Conservation (phyloP, 2,113 vertebrate genomes). For the Callorhinus ursinus region DNA sequence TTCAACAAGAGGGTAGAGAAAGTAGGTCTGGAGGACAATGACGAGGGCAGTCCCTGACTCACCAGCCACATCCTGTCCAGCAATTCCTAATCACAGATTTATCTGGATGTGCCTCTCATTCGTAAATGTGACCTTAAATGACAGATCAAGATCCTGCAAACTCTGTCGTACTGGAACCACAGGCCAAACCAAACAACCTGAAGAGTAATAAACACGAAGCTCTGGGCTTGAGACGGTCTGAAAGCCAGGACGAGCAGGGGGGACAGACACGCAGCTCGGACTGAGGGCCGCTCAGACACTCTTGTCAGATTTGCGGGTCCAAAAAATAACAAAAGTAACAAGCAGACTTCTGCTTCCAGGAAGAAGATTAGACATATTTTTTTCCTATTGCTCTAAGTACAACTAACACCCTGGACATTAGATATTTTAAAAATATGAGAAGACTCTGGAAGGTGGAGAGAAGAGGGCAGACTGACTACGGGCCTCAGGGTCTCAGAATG, state of each 20-base stretch:
- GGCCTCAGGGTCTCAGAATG: not conserved
- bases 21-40: not conserved
- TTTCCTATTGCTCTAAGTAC: not conserved
- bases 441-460: not conserved
- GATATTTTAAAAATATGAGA: not conserved
- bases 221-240: not conserved
- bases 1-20: not conserved
- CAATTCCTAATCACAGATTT: not conserved
- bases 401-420: not conserved
- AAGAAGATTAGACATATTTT: not conserved
- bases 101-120: not conserved
- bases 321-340: not conserved
- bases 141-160: not conserved
- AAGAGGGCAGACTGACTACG: not conserved
- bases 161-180: not conserved
- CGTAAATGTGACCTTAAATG: not conserved
- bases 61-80: not conserved
- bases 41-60: not conserved
- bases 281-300: not conserved
- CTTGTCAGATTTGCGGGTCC: not conserved
- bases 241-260: not conserved
- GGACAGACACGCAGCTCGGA: accelerated
- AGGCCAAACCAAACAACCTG: not conserved
- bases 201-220: not conserved
- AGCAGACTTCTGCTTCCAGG: not conserved